Base-by-base conservation (phyloP, 2,888 invertebrate genomes). In the Molanna angustata region DNA sequence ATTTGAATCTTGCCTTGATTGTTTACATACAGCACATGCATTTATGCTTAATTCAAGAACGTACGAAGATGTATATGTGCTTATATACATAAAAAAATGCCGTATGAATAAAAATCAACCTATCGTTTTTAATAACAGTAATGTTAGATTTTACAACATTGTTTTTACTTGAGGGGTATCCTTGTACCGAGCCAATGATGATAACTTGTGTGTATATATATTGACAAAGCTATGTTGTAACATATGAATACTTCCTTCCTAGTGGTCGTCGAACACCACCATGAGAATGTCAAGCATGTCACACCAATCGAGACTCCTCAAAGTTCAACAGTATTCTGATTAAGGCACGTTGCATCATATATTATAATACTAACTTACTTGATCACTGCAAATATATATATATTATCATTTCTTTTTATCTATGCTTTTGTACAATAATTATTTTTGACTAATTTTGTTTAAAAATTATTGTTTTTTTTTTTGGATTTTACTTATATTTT, bases 251-350 rank as follows among this genome's bases (percentile, higher is more conserved):
- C 21, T 41, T 4, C 31, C 20, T 13, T 20, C 37, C 27, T 47
- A 56, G 56, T 56, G 56, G 56, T 48, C 56, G 21, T 22, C 48
- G 18, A 52, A 48, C 49, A 44, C 52, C 37, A 40, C 56, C n/a
- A 39, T 52, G 13, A 52, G 56, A 39, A 49, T 56, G 16, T 49
- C 52, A 35, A 56, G 52, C 46, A 52, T 52, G 56, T 44, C 40
- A 16, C 56, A 56, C 21, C 56, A 52, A 27, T 49, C 56, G 32
- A 48, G 56, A 14, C 56, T 56, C 17, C 44, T 56, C 52, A 56
- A 56, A 52, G 49, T 56, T 20, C 56, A 56, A 21, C 56, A 56
- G 27, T 56, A 56, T 52, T 44, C 56, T 19, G 56, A 56, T 45
- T 56, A 55, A 56, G 56, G 56, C 56, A 56, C 42, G 56, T 56